Evolutionary conservation across 1,140 invertebrate species (phyloP).

Genomic region (Sarcophaga bullata): DNA sequence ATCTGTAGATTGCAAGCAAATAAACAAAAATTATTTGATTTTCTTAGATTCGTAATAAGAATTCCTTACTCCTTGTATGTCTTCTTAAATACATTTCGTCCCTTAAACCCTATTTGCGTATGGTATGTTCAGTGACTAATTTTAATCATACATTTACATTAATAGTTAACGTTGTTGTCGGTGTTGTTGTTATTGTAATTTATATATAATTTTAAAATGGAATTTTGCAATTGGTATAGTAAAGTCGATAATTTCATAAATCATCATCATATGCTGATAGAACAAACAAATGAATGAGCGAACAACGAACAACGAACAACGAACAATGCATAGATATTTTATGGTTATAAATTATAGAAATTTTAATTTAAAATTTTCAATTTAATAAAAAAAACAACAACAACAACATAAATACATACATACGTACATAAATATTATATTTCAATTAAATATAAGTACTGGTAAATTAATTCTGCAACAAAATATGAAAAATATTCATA

Average conservation of each 20-base stretch:
- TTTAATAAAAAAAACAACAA: background rate
- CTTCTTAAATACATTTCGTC: too few species aligned
- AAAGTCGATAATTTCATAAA: conserved; percentile 5
- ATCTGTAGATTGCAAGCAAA: too few species aligned
- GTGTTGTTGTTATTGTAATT: background rate
- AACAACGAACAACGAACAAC: too few species aligned
- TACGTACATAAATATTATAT: too few species aligned
- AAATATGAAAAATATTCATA: too few species aligned
- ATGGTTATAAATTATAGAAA: background rate
- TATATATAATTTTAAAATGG: background rate
- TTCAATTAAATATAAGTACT: too few species aligned
- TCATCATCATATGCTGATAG: background rate
- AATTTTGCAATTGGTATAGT: background rate
- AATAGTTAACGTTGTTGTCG: background rate
- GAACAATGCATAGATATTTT: too few species aligned
- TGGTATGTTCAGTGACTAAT: background rate
- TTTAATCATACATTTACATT: background rate
- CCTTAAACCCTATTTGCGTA: too few species aligned
- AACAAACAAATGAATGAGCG: background rate
- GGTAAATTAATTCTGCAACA: too few species aligned
- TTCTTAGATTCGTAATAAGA: too few species aligned
- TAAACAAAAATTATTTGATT: background rate
- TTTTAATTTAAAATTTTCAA: background rate
- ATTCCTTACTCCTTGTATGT: too few species aligned
- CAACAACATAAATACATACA: too few species aligned